Evolutionary conservation across 2,113 vertebrate genomes (phyloP).

Genomic region (Indicator maculatus): DNA sequence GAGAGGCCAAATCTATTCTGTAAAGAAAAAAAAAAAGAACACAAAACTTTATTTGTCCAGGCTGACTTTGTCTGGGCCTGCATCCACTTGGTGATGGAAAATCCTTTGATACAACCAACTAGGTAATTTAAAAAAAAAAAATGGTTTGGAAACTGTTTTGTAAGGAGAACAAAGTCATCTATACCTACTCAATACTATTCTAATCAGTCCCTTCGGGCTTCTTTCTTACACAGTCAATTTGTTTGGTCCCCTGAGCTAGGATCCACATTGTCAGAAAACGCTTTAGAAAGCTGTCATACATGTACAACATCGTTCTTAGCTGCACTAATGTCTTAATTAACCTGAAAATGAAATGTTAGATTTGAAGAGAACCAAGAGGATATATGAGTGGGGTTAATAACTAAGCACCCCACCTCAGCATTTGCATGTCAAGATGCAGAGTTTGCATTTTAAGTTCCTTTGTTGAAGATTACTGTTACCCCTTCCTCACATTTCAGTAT

Average conservation of each 20-base stretch:
- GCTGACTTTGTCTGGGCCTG: not conserved
- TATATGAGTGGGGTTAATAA: not conserved
- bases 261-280: not conserved
- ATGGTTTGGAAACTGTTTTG: not conserved
- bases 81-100: not conserved
- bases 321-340: not conserved
- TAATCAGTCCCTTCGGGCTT: not conserved
- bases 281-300: not conserved
- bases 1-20: not conserved
- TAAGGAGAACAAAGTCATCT: not conserved
- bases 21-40: not conserved
- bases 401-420: not conserved
- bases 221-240: not conserved
- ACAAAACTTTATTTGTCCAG: not conserved
- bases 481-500: not conserved
- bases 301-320: fast-evolving
- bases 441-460: not conserved
- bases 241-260: not conserved
- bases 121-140: not conserved
- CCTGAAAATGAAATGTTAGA: not conserved
- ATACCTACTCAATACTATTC: not conserved
- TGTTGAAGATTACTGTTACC: not conserved
- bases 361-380: not conserved
- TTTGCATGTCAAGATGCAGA: not conserved
- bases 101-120: not conserved